Evolutionary conservation across 2,888 invertebrate genomes (phyloP).

Genomic region (Limenitis camilla): DNA sequence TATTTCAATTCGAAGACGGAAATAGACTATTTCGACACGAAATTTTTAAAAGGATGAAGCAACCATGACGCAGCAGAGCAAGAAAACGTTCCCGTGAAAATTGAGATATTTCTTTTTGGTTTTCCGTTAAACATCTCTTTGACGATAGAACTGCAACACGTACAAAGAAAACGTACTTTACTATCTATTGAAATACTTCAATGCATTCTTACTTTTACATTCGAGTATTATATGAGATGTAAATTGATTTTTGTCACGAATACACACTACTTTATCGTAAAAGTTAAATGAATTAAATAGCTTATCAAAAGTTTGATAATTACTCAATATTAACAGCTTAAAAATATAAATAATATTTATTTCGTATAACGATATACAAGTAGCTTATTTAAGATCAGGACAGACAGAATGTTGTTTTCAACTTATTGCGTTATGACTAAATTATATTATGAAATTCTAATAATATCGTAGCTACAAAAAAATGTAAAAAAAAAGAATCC

Average conservation of each 20-base stretch:
- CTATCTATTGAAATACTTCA: constrained; percentile 31
- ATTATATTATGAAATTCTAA: too few species aligned
- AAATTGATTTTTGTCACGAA: background rate
- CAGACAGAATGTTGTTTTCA: too few species aligned
- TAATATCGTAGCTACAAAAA: too few species aligned
- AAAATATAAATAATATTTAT: too few species aligned
- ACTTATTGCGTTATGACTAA: too few species aligned
- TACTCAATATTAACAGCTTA: too few species aligned
- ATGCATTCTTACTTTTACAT: constrained; percentile 8
- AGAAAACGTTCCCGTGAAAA: constrained; percentile 57
- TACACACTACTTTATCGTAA: background rate
- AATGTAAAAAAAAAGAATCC: too few species aligned
- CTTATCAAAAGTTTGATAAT: background rate
- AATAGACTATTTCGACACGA: constrained; percentile 39
- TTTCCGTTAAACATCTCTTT: constrained; percentile 56
- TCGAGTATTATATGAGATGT: background rate
- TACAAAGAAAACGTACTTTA: constrained; percentile 36
- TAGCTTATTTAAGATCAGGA: too few species aligned
- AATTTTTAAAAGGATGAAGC: constrained; percentile 21
- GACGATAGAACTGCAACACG: constrained; percentile 29
- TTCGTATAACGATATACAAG: too few species aligned
- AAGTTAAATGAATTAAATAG: background rate
- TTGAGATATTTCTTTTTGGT: constrained; percentile 69
- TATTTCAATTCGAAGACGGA: constrained; percentile 14
- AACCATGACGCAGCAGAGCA: constrained; percentile 32